Base-by-base conservation (phyloP, 1,140 invertebrate species). In the Holcopasites calliopsidis region DNA sequence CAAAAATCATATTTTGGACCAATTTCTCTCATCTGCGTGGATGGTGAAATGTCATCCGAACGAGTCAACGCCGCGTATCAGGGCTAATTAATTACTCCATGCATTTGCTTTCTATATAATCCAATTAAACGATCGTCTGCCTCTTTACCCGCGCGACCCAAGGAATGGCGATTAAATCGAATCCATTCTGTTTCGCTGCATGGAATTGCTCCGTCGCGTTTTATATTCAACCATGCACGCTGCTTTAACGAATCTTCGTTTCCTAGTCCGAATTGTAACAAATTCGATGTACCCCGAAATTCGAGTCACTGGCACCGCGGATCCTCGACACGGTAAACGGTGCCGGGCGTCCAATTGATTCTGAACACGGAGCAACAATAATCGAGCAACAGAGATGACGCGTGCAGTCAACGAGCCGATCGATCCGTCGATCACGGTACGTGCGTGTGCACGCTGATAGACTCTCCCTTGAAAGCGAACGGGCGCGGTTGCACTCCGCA, bases 31-130 rank as follows among this genome's bases (percentile, higher is more conserved):
- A n/a, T n/a, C n/a, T n/a, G n/a, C n/a, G n/a, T n/a, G n/a, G n/a
- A n/a, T n/a, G n/a, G n/a, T n/a, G n/a, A n/a, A n/a, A n/a, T n/a
- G n/a, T n/a, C n/a, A n/a, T 66, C 31, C 31, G 31, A 47, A 33
- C 40, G 23, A 28, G 71, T 65, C 55, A 55, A 66, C 23, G 31
- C 18, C 6, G 1, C 13, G 23, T 7, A 3, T 31, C 40, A 3
- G 11, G 26, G 7, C 21, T 18, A 23, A 55, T 31, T 21, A 66
- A 66, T 66, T 74, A 74, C 66, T 74, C 55, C 21, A 6, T 38
- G 38, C 31, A 55, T 55, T 31, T 64, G 47, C 23, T n/a, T 26
- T 28, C 21, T 10, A 13, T 16, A 2, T 26, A 23, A 40, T 44
- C 28, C 38, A 57, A 33, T 42, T 21, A 57, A 69, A 10, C 16